Percentiles rank a stretch among this genome's conserved stretches.
These are phyloP conservation scores for Sterrhoptilus dennistouni DNA, from an alignment of 2,113 vertebrate genomes.

Conservation along the genomic window DNA sequence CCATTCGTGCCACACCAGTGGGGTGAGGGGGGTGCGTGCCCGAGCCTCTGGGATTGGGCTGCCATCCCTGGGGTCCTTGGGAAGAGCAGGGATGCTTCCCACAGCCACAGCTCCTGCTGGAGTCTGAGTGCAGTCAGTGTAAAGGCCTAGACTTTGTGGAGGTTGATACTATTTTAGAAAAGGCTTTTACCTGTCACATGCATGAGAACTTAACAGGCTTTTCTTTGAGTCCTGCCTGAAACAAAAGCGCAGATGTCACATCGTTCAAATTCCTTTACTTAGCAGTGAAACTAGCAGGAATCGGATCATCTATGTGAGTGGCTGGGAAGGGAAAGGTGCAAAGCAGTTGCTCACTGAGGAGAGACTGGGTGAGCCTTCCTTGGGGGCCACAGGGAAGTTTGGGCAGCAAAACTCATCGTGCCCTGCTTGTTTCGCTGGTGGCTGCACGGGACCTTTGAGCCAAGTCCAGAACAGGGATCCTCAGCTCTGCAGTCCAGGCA, in stretches of 20 bases:
- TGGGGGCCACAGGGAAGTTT: neutral
- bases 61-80: neutral
- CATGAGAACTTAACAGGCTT: neutral
- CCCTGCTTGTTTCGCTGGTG: neutral
- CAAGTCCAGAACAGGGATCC: neutral
- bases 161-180: neutral
- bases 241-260: neutral
- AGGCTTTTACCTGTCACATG: constrained; percentile 16
- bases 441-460: fast-evolving
- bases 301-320: neutral
- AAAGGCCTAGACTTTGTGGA: neutral
- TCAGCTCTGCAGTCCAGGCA: neutral
- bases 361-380: neutral
- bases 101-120: neutral
- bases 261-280: neutral
- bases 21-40: neutral
- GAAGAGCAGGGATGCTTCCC: neutral
- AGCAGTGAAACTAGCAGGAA: neutral
- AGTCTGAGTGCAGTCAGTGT: neutral
- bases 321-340: neutral
- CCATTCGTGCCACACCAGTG: fast-evolving
- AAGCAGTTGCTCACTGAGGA: neutral
- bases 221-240: neutral
- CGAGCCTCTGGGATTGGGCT: neutral
- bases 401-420: neutral